Evolutionary conservation across 2,797 vertebrate genomes (phyloP).

Genomic region (Trichosurus vulpecula): DNA sequence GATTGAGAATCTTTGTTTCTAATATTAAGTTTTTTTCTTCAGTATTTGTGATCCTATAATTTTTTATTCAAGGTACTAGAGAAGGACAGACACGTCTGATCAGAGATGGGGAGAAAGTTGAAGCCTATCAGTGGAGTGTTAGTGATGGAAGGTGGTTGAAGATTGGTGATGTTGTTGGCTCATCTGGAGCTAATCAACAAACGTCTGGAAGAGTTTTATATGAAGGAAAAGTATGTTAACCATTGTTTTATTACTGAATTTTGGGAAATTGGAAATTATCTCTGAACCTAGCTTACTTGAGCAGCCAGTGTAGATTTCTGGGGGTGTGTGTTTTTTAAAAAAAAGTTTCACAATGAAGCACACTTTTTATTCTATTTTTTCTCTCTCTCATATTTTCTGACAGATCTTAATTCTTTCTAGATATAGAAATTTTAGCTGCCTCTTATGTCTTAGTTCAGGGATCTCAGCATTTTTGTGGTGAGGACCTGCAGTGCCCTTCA

Average conservation of each 20-base stretch:
- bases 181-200: conserved; percentile 92
- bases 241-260: conserved; percentile 53
- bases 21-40: conserved; percentile 53
- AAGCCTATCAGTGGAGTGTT: conserved; percentile 97
- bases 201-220: conserved; percentile 94
- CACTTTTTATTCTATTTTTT: conserved; percentile 15
- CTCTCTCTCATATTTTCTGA: conserved; percentile 11
- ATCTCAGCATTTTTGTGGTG: background rate
- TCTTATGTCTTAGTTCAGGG: background rate
- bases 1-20: conserved; percentile 35
- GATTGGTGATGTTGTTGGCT: conserved; percentile 97
- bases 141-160: conserved; percentile 94
- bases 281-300: background rate
- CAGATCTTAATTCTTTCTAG: conserved; percentile 11
- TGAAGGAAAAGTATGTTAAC: conserved; percentile 93
- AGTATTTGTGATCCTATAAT: conserved; percentile 53
- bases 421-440: background rate
- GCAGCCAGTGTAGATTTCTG: background rate
- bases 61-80: conserved; percentile 89
- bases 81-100: conserved; percentile 97
- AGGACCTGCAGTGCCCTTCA: background rate
- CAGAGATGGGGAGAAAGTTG: conserved; percentile 92
- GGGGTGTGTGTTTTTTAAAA: background rate
- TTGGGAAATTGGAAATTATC: conserved; percentile 45
- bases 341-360: background rate